These are phyloP conservation scores for Clupea harengus DNA, from an alignment of 2,113 vertebrate genomes.

Conservation along the genomic window DNA sequence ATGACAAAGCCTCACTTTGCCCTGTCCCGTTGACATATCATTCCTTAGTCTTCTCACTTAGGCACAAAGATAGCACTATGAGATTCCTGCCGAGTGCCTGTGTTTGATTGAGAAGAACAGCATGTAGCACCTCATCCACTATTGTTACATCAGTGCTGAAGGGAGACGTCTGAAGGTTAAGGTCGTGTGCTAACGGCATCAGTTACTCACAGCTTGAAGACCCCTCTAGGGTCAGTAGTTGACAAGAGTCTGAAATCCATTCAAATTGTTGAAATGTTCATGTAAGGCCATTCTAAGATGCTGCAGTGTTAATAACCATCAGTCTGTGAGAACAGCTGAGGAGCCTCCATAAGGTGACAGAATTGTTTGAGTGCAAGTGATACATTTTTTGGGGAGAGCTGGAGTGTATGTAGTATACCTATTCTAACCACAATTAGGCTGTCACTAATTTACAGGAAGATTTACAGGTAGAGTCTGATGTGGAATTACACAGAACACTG, in stretches of 20 bases:
- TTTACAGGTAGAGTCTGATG: too few species aligned
- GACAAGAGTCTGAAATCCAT: neutral
- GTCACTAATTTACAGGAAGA: too few species aligned
- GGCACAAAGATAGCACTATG: constrained; percentile 55
- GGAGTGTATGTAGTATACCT: too few species aligned
- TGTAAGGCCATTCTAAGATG: neutral
- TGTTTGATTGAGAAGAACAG: constrained; percentile 45
- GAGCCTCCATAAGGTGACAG: neutral
- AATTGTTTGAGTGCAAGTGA: neutral
- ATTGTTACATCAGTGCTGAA: constrained; percentile 11
- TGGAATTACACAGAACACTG: too few species aligned
- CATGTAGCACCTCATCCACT: constrained; percentile 31
- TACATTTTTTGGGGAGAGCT: neutral
- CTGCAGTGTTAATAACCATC: neutral
- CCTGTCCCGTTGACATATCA: constrained; percentile 37
- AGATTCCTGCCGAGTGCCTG: constrained; percentile 44
- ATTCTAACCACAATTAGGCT: too few species aligned
- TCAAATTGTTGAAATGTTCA: neutral
- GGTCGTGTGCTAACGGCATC: too few species aligned
- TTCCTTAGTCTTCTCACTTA: constrained; percentile 45
- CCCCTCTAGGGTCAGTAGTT: too few species aligned
- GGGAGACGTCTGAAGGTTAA: too few species aligned
- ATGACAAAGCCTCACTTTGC: constrained; percentile 32
- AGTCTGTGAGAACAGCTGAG: neutral
- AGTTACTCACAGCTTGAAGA: too few species aligned